Conservation (phyloP, 2,888 invertebrate genomes). For the Cryptocephalus moraei region DNA sequence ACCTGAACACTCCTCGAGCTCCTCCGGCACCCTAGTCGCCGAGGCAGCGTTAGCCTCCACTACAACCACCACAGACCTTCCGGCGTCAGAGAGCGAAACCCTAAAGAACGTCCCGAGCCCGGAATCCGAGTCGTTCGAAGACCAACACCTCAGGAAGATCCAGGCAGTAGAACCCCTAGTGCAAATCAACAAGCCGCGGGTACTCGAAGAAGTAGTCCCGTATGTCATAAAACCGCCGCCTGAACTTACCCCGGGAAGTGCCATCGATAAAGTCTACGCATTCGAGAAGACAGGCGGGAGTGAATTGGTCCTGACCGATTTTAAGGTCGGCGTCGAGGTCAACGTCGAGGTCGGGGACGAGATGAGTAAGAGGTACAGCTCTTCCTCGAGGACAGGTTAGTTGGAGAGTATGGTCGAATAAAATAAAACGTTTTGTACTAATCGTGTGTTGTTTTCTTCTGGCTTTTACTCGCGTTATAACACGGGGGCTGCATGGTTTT, state of each 20-base stretch:
- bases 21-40: slow-evolving; percentile 7
- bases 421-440: slow-evolving; percentile 7
- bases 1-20: slow-evolving; percentile 6
- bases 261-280: slow-evolving; percentile 23
- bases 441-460: slow-evolving; percentile 8
- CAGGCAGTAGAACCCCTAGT: slow-evolving; percentile 25
- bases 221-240: slow-evolving; percentile 22
- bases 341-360: slow-evolving; percentile 30
- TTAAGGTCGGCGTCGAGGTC: slow-evolving; percentile 28
- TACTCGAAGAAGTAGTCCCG: slow-evolving; percentile 23
- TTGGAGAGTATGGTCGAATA: slow-evolving; percentile 1
- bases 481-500: too few species aligned
- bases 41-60: slow-evolving; percentile 10
- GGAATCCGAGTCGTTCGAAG: slow-evolving; percentile 18
- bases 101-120: slow-evolving; percentile 19
- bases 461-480: neutral
- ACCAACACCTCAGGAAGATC: slow-evolving; percentile 16
- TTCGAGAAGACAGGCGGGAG: slow-evolving; percentile 22
- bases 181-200: slow-evolving; percentile 22
- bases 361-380: slow-evolving; percentile 30
- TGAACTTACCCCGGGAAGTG: slow-evolving; percentile 25
- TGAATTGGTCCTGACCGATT: slow-evolving; percentile 24
- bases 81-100: slow-evolving; percentile 15
- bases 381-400: slow-evolving; percentile 25
- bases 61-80: slow-evolving; percentile 8